These are phyloP conservation scores for Epiblema foenella DNA, from an alignment of 2,888 invertebrate species.

Conservation along the genomic window DNA sequence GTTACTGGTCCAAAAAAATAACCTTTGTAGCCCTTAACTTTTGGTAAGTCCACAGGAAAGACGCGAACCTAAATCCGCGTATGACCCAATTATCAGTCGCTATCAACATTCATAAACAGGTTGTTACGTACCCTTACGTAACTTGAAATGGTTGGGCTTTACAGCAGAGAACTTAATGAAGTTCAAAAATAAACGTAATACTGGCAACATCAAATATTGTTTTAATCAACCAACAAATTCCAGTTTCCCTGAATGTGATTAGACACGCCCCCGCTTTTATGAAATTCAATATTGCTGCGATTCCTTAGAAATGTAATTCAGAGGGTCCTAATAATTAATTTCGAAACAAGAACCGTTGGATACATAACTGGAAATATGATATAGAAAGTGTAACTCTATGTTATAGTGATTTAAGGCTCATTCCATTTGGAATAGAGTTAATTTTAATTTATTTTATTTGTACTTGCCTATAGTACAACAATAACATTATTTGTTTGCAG, in stretches of 20 bases:
- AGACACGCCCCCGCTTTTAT: constrained; percentile 12
- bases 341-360: background rate
- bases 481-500: no score
- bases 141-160: no score
- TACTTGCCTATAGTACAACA: no score
- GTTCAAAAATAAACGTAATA: constrained; percentile 6
- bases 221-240: constrained; percentile 8
- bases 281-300: constrained; percentile 22
- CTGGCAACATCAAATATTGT: background rate
- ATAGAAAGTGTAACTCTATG: background rate
- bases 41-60: no score
- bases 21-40: no score
- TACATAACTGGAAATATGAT: background rate
- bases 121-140: no score
- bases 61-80: no score
- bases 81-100: no score
- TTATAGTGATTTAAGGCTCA: background rate
- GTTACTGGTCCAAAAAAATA: no score
- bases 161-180: background rate
- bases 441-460: no score
- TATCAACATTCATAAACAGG: no score
- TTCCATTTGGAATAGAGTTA: background rate
- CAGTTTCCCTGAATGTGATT: background rate
- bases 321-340: background rate
- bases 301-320: constrained; percentile 7